phyloP scores from a whole-genome alignment of 2,113 vertebrate species.

The Pyxicephalus adspersus region DNA sequence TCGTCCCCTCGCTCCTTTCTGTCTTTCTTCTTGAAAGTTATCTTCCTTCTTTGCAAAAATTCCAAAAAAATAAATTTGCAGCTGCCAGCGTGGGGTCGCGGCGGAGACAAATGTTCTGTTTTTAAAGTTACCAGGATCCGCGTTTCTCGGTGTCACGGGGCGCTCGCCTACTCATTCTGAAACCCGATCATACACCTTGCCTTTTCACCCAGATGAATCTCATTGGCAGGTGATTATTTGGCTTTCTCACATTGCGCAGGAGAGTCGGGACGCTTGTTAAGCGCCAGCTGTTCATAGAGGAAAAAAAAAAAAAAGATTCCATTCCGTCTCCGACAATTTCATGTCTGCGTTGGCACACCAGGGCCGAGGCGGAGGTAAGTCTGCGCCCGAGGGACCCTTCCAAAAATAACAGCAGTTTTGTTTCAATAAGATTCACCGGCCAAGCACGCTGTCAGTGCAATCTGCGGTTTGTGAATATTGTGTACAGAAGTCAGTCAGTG shows the following conservation, averaged over 20 bases:
- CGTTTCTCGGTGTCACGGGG: slow-evolving; percentile 61
- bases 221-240: slow-evolving; percentile 75
- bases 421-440: slow-evolving; percentile 1
- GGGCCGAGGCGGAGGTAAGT: slow-evolving; percentile 20
- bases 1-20: fast-evolving
- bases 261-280: slow-evolving; percentile 63
- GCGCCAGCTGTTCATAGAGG: slow-evolving; percentile 63
- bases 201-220: slow-evolving; percentile 66
- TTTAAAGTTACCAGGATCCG: slow-evolving; percentile 63
- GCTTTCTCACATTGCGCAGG: slow-evolving; percentile 66
- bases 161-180: slow-evolving; percentile 62
- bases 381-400: not conserved
- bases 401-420: slow-evolving; percentile 45
- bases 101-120: slow-evolving; percentile 65
- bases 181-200: slow-evolving; percentile 68
- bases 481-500: slow-evolving; percentile 48
- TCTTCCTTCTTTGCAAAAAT: not conserved
- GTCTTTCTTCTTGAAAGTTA: not conserved
- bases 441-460: slow-evolving; percentile 3
- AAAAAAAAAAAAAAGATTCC: not conserved
- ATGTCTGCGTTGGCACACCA: not conserved
- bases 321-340: fast-evolving
- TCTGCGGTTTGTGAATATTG: slow-evolving; percentile 44
- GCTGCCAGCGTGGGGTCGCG: slow-evolving; percentile 2
- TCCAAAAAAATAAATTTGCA: slow-evolving; percentile 43